These are phyloP conservation scores for Chionomys nivalis DNA, from an alignment of 2,113 vertebrate species.

Conservation along the genomic window DNA sequence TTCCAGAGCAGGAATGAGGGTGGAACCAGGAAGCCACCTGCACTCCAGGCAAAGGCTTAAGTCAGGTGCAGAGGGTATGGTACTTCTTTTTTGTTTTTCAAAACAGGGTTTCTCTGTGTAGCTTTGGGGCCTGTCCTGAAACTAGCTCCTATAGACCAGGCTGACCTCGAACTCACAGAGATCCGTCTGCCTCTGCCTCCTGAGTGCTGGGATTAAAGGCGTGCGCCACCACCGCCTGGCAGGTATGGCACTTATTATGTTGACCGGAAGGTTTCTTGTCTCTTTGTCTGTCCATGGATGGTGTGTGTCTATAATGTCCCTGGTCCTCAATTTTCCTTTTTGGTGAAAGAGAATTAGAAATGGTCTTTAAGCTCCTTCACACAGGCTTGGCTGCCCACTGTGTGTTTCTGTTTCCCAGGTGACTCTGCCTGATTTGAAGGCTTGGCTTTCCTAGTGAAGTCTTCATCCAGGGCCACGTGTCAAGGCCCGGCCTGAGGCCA, in stretches of 20 bases:
- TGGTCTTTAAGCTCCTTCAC: background rate
- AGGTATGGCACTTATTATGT: too few relatives aligned
- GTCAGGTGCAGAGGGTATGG: background rate
- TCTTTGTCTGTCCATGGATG: background rate
- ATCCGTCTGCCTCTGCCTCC: too few relatives aligned
- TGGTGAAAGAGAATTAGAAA: background rate
- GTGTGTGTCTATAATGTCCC: background rate
- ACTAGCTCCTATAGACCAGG: too few relatives aligned
- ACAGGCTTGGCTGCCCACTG: accelerated
- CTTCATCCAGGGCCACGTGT: background rate
- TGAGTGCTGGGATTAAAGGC: too few relatives aligned
- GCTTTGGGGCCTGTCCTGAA: too few relatives aligned
- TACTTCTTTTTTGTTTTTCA: too few relatives aligned
- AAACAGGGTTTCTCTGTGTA: too few relatives aligned
- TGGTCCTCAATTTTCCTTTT: background rate
- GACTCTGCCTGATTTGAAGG: background rate
- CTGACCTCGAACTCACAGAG: too few relatives aligned
- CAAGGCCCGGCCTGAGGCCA: background rate
- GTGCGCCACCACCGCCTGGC: too few relatives aligned
- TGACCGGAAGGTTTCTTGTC: background rate
- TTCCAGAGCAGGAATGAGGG: background rate
- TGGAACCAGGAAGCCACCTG: background rate
- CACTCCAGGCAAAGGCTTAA: background rate
- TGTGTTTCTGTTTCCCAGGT: background rate
- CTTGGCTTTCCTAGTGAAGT: background rate